Conservation (phyloP, 2,797 vertebrate genomes). For the Hephaestus fuliginosus region DNA sequence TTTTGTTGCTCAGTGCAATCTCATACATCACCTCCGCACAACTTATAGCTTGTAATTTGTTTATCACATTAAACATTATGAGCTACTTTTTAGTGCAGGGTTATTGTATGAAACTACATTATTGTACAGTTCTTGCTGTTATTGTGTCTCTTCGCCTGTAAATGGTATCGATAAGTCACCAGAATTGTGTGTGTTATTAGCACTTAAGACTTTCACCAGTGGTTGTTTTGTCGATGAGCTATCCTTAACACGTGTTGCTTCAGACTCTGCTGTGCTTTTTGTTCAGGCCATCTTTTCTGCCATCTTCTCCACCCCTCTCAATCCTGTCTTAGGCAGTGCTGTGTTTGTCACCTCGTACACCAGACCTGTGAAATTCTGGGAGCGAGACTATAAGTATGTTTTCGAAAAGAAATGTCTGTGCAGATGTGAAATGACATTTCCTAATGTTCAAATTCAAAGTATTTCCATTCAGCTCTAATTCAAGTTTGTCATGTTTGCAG, state of each 20-base stretch:
- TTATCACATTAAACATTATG: neutral
- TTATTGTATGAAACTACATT: neutral
- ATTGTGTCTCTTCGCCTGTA: neutral
- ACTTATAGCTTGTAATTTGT: neutral
- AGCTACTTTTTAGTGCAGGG: neutral
- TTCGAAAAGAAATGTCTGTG: neutral
- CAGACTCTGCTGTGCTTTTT: slow-evolving; percentile 98
- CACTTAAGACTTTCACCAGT: neutral
- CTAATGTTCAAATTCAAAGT: neutral
- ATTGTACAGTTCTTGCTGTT: neutral
- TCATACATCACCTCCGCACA: neutral
- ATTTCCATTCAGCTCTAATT: neutral
- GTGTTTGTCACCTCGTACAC: slow-evolving; percentile 99
- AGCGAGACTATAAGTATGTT: slow-evolving; percentile 97
- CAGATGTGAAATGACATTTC: neutral
- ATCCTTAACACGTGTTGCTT: slow-evolving; percentile 84
- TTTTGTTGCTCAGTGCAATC: neutral
- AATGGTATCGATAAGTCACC: neutral
- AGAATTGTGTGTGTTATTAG: neutral
- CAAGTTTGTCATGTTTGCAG: slow-evolving; percentile 75
- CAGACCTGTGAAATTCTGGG: slow-evolving; percentile 98
- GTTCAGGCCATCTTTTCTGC: slow-evolving; percentile 96
- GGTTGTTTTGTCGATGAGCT: neutral
- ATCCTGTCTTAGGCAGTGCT: slow-evolving; percentile 97
- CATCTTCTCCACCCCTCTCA: slow-evolving; percentile 96